Conservation (phyloP, 2,888 invertebrate genomes). For the Anoncus sp. region DNA sequence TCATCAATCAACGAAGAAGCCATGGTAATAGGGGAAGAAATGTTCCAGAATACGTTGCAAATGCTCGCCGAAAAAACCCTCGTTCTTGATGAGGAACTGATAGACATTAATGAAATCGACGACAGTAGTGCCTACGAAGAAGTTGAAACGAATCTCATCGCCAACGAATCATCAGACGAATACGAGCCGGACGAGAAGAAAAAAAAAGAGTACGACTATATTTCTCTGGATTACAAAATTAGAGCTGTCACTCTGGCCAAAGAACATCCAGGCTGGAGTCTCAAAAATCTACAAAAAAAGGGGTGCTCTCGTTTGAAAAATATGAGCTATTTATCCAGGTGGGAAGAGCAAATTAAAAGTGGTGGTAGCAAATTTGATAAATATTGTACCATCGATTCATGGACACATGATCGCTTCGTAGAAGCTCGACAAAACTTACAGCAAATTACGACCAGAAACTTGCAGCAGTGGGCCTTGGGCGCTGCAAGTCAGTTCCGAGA, state of each 20-base stretch:
- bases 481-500: not conserved
- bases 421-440: not conserved
- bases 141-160: too few relatives aligned
- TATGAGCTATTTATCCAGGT: not conserved
- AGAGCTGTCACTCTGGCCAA: not conserved
- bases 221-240: conserved; percentile 6
- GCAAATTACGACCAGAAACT: not conserved
- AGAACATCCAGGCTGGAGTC: not conserved
- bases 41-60: too few relatives aligned
- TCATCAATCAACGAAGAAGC: too few relatives aligned
- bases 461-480: not conserved
- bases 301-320: not conserved
- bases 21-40: too few relatives aligned
- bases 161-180: too few relatives aligned
- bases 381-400: not conserved
- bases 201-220: too few relatives aligned
- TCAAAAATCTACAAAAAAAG: not conserved
- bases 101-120: too few relatives aligned
- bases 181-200: not conserved
- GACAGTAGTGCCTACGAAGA: too few relatives aligned
- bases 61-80: too few relatives aligned
- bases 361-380: too few relatives aligned
- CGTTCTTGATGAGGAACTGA: too few relatives aligned
- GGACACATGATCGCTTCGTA: not conserved
- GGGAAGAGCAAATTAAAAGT: not conserved